phyloP scores from a whole-genome alignment of 2,888 invertebrate species.

The Bellardia pandia region DNA sequence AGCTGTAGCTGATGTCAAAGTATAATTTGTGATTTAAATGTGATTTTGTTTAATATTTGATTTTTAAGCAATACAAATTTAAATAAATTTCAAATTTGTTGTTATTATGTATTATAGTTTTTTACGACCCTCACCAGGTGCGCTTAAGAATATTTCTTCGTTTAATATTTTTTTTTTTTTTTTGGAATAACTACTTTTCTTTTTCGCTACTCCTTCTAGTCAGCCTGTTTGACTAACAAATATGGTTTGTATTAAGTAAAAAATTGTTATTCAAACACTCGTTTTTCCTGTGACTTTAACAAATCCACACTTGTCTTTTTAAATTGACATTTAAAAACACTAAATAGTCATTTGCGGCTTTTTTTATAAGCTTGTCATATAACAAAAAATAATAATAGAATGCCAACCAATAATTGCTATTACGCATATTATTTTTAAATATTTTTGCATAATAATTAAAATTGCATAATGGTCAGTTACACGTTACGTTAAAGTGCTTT shows the following conservation, averaged over 20 bases:
- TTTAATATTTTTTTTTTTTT: not conserved
- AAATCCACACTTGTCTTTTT: constrained; percentile 41
- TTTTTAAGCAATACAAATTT: too few relatives aligned
- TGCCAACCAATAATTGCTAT: constrained; percentile 29
- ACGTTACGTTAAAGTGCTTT: not conserved
- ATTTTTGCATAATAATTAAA: constrained; percentile 48
- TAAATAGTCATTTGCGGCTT: constrained; percentile 48
- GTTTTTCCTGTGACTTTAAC: constrained; percentile 58
- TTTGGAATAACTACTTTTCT: not conserved
- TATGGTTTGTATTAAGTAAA: not conserved
- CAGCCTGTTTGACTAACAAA: not conserved
- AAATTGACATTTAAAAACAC: constrained; percentile 29
- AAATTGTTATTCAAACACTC: constrained; percentile 43
- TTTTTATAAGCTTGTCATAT: constrained; percentile 36
- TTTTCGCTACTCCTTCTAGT: not conserved
- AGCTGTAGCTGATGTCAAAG: not conserved
- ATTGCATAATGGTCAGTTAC: constrained; percentile 22
- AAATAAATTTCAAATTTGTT: not conserved
- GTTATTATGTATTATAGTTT: not conserved
- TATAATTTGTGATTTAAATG: too few relatives aligned
- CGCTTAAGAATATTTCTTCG: not conserved
- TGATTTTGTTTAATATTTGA: too few relatives aligned
- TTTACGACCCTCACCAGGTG: not conserved
- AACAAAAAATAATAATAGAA: not conserved
- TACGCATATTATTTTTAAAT: constrained; percentile 33